Conservation (phyloP, 2,888 invertebrate genomes). For the Polymixis flavicincta region DNA sequence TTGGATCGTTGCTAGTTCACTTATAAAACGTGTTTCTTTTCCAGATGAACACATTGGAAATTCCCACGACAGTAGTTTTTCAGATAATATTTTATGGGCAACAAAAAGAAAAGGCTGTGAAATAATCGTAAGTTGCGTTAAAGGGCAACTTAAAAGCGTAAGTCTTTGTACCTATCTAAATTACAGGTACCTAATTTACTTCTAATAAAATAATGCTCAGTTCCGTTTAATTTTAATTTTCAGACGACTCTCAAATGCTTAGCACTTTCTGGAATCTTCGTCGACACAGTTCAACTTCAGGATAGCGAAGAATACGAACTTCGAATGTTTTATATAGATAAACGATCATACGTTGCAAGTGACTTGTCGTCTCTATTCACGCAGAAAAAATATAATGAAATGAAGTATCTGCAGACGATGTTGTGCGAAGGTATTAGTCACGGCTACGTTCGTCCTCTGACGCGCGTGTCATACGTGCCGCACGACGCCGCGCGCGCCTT, state of each 20-base stretch:
- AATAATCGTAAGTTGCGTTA: conserved; percentile 72
- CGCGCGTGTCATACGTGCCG: conserved; percentile 75
- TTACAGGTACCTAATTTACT: not conserved
- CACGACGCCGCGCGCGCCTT: conserved; percentile 74
- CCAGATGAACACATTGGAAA: conserved; percentile 76
- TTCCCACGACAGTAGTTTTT: conserved; percentile 73
- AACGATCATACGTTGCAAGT: conserved; percentile 60
- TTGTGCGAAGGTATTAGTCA: conserved; percentile 77
- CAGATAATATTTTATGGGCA: conserved; percentile 47
- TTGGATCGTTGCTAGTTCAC: too few relatives aligned
- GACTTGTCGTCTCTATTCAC: conserved; percentile 71
- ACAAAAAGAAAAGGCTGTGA: conserved; percentile 69
- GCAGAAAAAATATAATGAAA: conserved; percentile 54
- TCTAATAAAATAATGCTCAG: not conserved
- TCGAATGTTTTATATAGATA: conserved; percentile 67
- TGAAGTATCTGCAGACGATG: conserved; percentile 69
- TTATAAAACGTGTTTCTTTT: conserved; percentile 40
- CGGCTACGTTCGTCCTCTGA: conserved; percentile 79
- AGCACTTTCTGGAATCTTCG: conserved; percentile 55
- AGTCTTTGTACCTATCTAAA: conserved; percentile 24
- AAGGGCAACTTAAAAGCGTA: conserved; percentile 76
- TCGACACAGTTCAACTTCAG: conserved; percentile 68
- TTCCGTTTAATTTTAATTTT: conserved; percentile 7
- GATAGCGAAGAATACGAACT: conserved; percentile 66
- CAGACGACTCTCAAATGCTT: conserved; percentile 53